These are phyloP conservation scores for Anoplophora glabripennis DNA, from an alignment of 1,140 invertebrate genomes.

Conservation along the genomic window DNA sequence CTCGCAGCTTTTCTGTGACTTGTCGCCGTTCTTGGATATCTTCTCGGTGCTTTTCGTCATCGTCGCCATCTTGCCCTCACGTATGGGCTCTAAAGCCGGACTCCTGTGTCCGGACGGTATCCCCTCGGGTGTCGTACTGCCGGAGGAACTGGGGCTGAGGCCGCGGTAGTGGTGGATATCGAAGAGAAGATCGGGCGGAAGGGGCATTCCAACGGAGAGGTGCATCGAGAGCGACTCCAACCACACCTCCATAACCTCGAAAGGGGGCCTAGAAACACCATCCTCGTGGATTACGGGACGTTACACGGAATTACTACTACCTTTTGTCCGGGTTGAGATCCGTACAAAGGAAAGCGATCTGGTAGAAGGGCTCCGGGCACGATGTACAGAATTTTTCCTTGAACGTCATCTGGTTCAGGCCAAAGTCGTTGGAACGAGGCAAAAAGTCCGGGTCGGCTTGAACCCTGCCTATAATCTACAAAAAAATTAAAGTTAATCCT, in stretches of 20 bases:
- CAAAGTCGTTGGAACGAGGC: slow-evolving; percentile 86
- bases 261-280: slow-evolving; percentile 64
- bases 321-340: slow-evolving; percentile 83
- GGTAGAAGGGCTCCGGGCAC: slow-evolving; percentile 85
- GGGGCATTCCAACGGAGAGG: slow-evolving; percentile 59
- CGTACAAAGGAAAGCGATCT: slow-evolving; percentile 84
- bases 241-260: slow-evolving; percentile 84
- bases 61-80: slow-evolving; percentile 39
- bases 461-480: slow-evolving; percentile 85
- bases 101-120: slow-evolving; percentile 45
- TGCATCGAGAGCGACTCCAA: slow-evolving; percentile 73
- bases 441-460: slow-evolving; percentile 91
- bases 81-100: slow-evolving; percentile 45
- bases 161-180: slow-evolving; percentile 72
- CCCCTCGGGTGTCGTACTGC: slow-evolving; percentile 58
- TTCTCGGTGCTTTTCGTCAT: slow-evolving; percentile 11
- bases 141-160: slow-evolving; percentile 57
- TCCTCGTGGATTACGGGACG: not conserved
- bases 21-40: not conserved
- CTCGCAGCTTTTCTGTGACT: slow-evolving; percentile 23
- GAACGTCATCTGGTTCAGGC: slow-evolving; percentile 83
- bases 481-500: slow-evolving; percentile 23
- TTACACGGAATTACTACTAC: slow-evolving; percentile 43
- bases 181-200: slow-evolving; percentile 67
- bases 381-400: slow-evolving; percentile 82